These are phyloP conservation scores for Eilema depressum DNA, from an alignment of 2,888 invertebrate genomes.

Conservation along the genomic window DNA sequence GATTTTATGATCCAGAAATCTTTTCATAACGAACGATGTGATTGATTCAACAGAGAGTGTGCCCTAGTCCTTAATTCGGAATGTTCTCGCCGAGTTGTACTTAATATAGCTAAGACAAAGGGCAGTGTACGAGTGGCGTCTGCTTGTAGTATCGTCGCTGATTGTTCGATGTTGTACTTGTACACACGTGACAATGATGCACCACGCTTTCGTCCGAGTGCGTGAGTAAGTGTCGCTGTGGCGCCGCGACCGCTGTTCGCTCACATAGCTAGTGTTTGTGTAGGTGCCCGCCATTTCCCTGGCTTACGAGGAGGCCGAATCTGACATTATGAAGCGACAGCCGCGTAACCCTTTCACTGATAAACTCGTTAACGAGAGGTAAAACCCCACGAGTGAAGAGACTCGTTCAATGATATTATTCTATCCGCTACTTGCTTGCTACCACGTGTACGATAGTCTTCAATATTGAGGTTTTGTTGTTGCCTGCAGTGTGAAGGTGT, in stretches of 20 bases:
- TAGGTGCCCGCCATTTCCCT: constrained; percentile 99
- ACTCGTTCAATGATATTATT: constrained; percentile 82
- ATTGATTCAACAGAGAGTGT: not conserved
- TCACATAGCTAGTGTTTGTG: constrained; percentile 86
- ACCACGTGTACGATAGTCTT: constrained; percentile 81
- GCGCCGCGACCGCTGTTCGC: constrained; percentile 56
- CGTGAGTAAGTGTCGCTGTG: constrained; percentile 54
- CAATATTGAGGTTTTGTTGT: constrained; percentile 82
- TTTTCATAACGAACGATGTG: not conserved
- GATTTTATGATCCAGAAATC: not conserved
- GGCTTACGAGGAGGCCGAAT: constrained; percentile 99
- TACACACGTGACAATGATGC: constrained; percentile 76
- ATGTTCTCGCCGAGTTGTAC: not conserved
- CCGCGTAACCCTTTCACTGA: constrained; percentile 98
- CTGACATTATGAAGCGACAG: constrained; percentile 99
- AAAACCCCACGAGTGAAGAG: constrained; percentile 83
- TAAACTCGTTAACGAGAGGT: constrained; percentile 99
- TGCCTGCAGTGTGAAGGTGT: constrained; percentile 79
- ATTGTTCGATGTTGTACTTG: constrained; percentile 85
- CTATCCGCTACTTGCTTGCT: constrained; percentile 86
- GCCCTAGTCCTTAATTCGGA: not conserved
- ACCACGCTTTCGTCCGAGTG: constrained; percentile 71
- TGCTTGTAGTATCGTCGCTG: constrained; percentile 63
- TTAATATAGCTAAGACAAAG: not conserved
- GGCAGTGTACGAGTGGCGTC: constrained; percentile 41